These are phyloP conservation scores for Brachymystax lenok DNA, from an alignment of 2,797 vertebrate species.

Conservation along the genomic window DNA sequence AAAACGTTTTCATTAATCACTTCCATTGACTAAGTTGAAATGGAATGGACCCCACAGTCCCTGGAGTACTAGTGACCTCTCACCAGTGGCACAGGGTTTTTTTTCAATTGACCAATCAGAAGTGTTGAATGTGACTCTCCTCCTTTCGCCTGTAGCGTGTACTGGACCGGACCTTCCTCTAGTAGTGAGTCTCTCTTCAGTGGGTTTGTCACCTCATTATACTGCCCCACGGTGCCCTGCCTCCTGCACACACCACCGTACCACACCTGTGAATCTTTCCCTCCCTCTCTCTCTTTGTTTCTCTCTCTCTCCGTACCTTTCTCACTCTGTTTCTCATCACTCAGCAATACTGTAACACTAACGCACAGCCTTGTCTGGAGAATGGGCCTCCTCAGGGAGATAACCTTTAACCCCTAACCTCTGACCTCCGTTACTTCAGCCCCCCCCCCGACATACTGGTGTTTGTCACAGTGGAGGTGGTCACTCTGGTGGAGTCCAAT, in stretches of 20 bases:
- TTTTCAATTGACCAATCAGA: conserved; percentile 14
- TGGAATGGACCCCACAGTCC: not conserved
- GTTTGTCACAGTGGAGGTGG: not conserved
- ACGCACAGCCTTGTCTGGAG: conserved; percentile 18
- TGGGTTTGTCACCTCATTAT: conserved; percentile 30
- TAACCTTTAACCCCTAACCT: conserved; percentile 21
- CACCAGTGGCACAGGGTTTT: conserved; percentile 2
- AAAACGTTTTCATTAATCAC: no score
- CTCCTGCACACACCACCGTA: conserved; percentile 29
- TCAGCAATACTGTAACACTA: conserved; percentile 7
- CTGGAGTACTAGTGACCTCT: not conserved
- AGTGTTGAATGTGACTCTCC: conserved; percentile 50
- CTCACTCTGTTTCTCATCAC: not conserved
- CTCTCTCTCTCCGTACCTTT: not conserved
- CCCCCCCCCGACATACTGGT: not conserved
- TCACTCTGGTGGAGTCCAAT: conserved; percentile 23
- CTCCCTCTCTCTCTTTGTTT: not conserved
- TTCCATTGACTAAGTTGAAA: not conserved
- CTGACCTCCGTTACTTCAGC: conserved; percentile 11
- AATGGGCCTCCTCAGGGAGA: conserved; percentile 11
- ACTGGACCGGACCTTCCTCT: conserved; percentile 45
- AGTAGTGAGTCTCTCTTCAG: conserved; percentile 53
- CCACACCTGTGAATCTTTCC: not conserved
- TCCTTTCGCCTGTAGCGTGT: conserved; percentile 46
- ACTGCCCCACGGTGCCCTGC: conserved; percentile 4